Base-by-base conservation (phyloP, 2,113 vertebrate genomes). In the Peromyscus leucopus region DNA sequence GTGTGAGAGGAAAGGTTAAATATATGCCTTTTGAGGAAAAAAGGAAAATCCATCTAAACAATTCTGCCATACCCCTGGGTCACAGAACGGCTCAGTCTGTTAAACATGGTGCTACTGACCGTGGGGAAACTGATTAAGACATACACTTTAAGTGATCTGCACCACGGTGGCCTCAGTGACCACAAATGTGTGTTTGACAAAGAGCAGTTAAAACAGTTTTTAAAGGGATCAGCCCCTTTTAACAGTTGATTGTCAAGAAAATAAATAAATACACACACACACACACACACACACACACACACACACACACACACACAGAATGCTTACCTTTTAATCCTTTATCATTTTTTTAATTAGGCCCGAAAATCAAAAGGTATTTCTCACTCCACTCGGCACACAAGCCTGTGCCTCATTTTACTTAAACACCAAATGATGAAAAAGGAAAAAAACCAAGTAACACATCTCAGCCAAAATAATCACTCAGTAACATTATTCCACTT, bases 91-190 rank as follows among this genome's bases (percentile, higher is more conserved):
- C 97, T 98, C 98, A 96, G 95, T 98, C 98, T 98, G 98, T 98
- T 99, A 99, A 99, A 98, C 98, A 98, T 96, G 98, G 98, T 98
- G 98, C 98, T 98, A 97, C 98, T 98, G 98, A 98, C 98, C 98
- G 97, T 98, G 98, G 98, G 98, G 98, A 99, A 99, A 98, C 98
- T 99, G 98, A 99, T 99, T 99, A 99, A 99, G 98, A 99, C 98
- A 98, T 99, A 99, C 98, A 98, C 98, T 99, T 98, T 99, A 99
- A 98, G 98, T 98, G 98, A 98, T 98, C 98, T 98, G 98, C 98
- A 98, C 99, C 98, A 99, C 98, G 98, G 99, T 99, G 99, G 99
- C 99, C 98, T 98, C 98, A 97, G 97, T 98, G 98, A 99, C 98
- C 98, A 93, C 98, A 99, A 99, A 99, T 98, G 98, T 98, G 97